phyloP scores from a whole-genome alignment of 1,140 invertebrate species.

The Diprion similis region DNA sequence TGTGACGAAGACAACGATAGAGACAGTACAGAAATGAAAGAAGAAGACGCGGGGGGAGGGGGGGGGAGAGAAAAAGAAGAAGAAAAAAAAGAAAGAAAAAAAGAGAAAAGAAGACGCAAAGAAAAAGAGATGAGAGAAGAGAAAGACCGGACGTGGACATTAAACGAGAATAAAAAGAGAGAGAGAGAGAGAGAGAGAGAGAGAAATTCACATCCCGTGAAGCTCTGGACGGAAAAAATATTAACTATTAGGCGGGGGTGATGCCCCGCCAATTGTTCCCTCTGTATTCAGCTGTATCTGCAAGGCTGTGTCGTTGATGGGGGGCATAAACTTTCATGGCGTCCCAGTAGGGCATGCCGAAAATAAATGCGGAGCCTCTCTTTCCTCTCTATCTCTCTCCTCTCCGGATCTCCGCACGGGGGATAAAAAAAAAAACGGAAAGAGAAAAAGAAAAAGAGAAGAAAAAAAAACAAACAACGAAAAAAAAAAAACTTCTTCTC shows the following conservation, averaged over 20 bases:
- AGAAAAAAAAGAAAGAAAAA: neutral
- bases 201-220: neutral
- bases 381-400: neutral
- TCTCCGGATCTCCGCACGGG: too few relatives aligned
- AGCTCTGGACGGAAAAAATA: neutral
- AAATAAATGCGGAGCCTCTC: neutral
- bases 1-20: too few relatives aligned
- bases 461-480: too few relatives aligned
- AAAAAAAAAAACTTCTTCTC: neutral
- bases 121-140: neutral
- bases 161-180: neutral
- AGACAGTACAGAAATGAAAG: neutral
- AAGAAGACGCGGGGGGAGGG: too few relatives aligned
- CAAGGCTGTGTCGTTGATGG: neutral
- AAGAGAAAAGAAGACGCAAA: neutral
- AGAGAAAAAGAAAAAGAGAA: too few relatives aligned
- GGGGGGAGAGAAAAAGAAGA: too few relatives aligned
- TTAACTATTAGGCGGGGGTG: neutral
- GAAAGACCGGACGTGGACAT: neutral
- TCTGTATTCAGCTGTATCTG: slow-evolving; percentile 4
- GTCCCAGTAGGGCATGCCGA: neutral
- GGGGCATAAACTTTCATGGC: slow-evolving; percentile 1
- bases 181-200: too few relatives aligned
- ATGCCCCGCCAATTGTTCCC: neutral
- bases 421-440: too few relatives aligned